Percentiles rank a stretch among this genome's conserved stretches.
These are phyloP conservation scores for Drosophila monieri DNA, from an alignment of 2,888 invertebrate genomes.

Conservation along the genomic window DNA sequence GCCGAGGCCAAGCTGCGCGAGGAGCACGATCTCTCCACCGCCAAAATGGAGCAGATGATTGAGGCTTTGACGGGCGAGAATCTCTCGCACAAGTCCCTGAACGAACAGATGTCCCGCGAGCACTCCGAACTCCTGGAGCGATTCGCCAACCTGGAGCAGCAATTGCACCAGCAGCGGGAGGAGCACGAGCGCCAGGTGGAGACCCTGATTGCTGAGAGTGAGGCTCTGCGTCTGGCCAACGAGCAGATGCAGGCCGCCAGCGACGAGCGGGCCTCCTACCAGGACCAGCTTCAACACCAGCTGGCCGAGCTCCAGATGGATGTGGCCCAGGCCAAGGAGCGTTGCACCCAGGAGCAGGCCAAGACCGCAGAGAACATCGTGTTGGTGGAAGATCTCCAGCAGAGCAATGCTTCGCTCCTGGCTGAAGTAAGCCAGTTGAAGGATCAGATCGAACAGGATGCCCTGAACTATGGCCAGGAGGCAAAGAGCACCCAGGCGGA, in stretches of 20 bases:
- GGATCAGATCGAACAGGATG: constrained; percentile 81
- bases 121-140: constrained; percentile 65
- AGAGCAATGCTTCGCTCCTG: constrained; percentile 74
- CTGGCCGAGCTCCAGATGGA: constrained; percentile 65
- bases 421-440: constrained; percentile 74
- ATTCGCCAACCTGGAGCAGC: constrained; percentile 62
- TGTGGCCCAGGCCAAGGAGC: constrained; percentile 65
- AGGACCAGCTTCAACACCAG: constrained; percentile 57
- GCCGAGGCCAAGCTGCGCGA: constrained; percentile 77
- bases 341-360: constrained; percentile 63
- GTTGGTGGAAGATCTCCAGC: constrained; percentile 72
- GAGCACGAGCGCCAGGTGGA: constrained; percentile 74
- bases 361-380: constrained; percentile 65
- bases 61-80: constrained; percentile 77
- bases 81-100: constrained; percentile 68
- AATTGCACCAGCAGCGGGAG: constrained; percentile 66
- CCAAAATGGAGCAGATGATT: constrained; percentile 78
- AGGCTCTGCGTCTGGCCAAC: constrained; percentile 63
- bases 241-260: constrained; percentile 56
- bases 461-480: constrained; percentile 80
- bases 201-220: constrained; percentile 64
- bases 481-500: constrained; percentile 78
- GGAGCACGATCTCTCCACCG: constrained; percentile 66
- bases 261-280: constrained; percentile 50
- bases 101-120: constrained; percentile 69